A percentile compares a stretch with the other conserved stretches of the same genome.
phyloP scores from a whole-genome alignment of 2,888 invertebrate genomes.

The Ceratothoa steindachneri region DNA sequence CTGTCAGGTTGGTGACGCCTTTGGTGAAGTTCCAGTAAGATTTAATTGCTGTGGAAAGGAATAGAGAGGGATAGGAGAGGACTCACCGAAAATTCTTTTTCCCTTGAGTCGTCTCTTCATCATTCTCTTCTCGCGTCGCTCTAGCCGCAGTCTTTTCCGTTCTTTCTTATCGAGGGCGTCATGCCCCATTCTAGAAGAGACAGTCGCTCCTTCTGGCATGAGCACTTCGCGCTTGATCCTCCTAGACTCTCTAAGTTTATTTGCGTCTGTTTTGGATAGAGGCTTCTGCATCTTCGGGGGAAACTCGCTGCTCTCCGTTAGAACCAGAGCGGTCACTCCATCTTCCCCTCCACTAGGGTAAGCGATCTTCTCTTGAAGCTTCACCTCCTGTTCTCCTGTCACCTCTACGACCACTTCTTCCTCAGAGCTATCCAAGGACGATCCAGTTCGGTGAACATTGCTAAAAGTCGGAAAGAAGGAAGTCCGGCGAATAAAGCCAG shows the following conservation, averaged over 20 bases:
- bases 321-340: too few species aligned
- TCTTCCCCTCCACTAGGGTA: slow-evolving; percentile 1
- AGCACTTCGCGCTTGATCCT: neutral
- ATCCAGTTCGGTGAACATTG: neutral
- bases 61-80: neutral
- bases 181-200: neutral
- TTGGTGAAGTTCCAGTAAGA: too few species aligned
- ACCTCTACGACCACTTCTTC: slow-evolving; percentile 49
- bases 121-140: slow-evolving; percentile 55
- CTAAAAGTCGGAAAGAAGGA: neutral
- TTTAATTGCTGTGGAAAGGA: too few species aligned
- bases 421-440: neutral
- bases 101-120: slow-evolving; percentile 49
- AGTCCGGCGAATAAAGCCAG: too few species aligned
- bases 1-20: too few species aligned
- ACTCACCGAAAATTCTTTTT: slow-evolving; percentile 27
- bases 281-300: neutral
- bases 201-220: neutral
- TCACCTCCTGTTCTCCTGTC: slow-evolving; percentile 46
- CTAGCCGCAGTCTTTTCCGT: slow-evolving; percentile 1
- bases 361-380: slow-evolving; percentile 9
- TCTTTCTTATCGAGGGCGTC: neutral
- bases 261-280: too few species aligned
- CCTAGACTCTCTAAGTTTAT: neutral
- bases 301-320: neutral